phyloP scores from a whole-genome alignment of 2,888 invertebrate species.

The Andricus curvator region DNA sequence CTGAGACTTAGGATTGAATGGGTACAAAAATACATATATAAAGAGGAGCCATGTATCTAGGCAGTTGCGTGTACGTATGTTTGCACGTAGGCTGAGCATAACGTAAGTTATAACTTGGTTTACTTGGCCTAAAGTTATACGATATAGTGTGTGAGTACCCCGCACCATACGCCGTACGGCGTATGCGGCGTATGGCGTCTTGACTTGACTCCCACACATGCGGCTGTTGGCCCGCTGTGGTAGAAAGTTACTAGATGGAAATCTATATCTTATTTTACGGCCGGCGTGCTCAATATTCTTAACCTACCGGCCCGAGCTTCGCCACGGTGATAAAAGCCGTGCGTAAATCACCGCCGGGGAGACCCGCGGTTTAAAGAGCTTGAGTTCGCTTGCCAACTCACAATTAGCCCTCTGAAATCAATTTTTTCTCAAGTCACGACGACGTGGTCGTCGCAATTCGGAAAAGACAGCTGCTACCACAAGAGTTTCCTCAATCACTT shows the following conservation, averaged over 20 bases:
- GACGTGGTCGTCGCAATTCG: neutral
- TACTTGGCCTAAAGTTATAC: slow-evolving; percentile 60
- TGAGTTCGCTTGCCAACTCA: slow-evolving; percentile 36
- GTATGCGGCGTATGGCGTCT: slow-evolving; percentile 73
- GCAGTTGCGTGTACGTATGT: slow-evolving; percentile 7
- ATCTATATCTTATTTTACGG: slow-evolving; percentile 78
- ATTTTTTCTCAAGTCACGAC: slow-evolving; percentile 27
- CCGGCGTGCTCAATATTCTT: slow-evolving; percentile 72
- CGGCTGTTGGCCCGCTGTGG: slow-evolving; percentile 61
- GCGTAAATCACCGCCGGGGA: slow-evolving; percentile 62
- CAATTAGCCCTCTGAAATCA: slow-evolving; percentile 40
- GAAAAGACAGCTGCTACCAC: neutral
- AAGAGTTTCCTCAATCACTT: neutral
- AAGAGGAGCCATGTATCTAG: neutral
- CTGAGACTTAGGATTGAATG: neutral
- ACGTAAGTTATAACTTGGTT: slow-evolving; percentile 60
- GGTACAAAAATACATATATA: neutral
- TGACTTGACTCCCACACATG: slow-evolving; percentile 71
- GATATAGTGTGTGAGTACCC: slow-evolving; percentile 46
- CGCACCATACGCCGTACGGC: slow-evolving; percentile 45
- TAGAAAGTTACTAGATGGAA: slow-evolving; percentile 78
- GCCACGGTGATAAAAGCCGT: slow-evolving; percentile 66
- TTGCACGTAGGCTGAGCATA: slow-evolving; percentile 55
- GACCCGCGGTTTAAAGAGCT: slow-evolving; percentile 40
- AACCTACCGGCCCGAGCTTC: slow-evolving; percentile 60